These are phyloP conservation scores for Callopanchax toddi DNA, from an alignment of 2,113 vertebrate genomes.

Conservation along the genomic window DNA sequence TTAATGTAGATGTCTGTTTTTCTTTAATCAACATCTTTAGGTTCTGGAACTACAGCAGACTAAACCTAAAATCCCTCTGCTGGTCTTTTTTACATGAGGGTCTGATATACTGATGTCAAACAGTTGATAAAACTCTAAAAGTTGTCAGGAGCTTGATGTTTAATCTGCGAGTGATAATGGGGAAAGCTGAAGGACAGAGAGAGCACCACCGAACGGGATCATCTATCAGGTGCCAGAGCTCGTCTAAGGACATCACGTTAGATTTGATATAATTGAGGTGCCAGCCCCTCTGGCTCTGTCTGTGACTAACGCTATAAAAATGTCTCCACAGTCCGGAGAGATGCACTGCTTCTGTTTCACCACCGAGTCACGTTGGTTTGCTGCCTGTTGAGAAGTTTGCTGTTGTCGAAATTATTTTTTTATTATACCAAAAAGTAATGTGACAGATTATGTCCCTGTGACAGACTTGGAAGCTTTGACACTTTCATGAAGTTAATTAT, in stretches of 20 bases:
- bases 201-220: constrained; percentile 5
- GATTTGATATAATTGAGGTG: constrained; percentile 36
- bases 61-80: neutral
- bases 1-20: neutral
- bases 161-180: constrained; percentile 14
- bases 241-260: constrained; percentile 42
- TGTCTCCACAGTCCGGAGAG: constrained; percentile 39
- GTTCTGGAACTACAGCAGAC: neutral
- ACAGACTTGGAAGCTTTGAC: no score
- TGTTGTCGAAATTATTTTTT: no score
- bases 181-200: constrained; percentile 20
- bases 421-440: no score
- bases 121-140: neutral
- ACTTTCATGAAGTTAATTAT: no score
- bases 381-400: no score
- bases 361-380: no score
- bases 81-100: neutral
- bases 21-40: neutral
- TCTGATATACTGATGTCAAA: constrained; percentile 1
- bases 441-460: no score
- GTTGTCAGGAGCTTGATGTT: neutral
- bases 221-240: constrained; percentile 34
- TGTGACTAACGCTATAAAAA: constrained; percentile 44
- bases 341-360: constrained; percentile 27
- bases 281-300: constrained; percentile 36